Evolutionary conservation across 1,140 invertebrate genomes (phyloP).

Genomic region (Ips nitidus): DNA sequence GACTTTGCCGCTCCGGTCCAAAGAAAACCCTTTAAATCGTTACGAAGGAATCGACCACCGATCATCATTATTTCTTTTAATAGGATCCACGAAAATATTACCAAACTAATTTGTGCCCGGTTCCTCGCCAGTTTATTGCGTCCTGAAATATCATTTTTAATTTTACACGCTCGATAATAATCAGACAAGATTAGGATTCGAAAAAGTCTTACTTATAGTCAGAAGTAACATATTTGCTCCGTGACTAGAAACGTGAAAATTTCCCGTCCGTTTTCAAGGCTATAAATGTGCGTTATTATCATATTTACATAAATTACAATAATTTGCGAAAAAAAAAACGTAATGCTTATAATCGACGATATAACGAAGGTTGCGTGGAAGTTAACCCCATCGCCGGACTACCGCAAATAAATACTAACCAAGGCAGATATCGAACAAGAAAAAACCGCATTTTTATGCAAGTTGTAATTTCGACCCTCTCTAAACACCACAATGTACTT

Average conservation of each 20-base stretch:
- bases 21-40: slow-evolving; percentile 34
- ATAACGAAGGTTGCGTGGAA: slow-evolving; percentile 30
- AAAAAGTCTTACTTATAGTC: not conserved
- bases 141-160: slow-evolving; percentile 23
- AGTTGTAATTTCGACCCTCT: not conserved
- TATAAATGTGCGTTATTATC: slow-evolving; percentile 39
- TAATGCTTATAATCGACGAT: slow-evolving; percentile 32
- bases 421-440: not conserved
- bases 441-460: slow-evolving; percentile 9
- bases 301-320: slow-evolving; percentile 46
- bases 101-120: slow-evolving; percentile 25
- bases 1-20: slow-evolving; percentile 33
- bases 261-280: slow-evolving; percentile 40
- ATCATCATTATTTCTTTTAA: slow-evolving; percentile 28
- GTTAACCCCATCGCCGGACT: slow-evolving; percentile 21
- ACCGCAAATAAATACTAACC: slow-evolving; percentile 20
- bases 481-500: not conserved
- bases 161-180: slow-evolving; percentile 9
- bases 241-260: slow-evolving; percentile 45
- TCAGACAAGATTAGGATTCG: slow-evolving; percentile 1
- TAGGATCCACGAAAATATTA: slow-evolving; percentile 27
- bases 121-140: slow-evolving; percentile 15
- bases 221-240: slow-evolving; percentile 17
- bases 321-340: slow-evolving; percentile 32
- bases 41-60: slow-evolving; percentile 21